phyloP scores from a whole-genome alignment of 2,888 invertebrate genomes.

The Ypsolopha sequella region DNA sequence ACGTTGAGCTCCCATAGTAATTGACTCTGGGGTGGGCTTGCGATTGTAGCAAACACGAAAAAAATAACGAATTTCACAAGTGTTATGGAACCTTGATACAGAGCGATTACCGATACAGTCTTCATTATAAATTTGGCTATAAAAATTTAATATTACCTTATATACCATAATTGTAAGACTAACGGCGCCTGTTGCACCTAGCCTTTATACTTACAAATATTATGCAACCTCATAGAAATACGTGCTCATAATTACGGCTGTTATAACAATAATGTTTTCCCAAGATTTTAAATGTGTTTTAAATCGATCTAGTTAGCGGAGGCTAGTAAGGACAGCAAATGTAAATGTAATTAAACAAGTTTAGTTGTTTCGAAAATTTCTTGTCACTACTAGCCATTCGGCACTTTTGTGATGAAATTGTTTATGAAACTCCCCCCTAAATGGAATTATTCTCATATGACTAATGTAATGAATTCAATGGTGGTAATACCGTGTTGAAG shows the following conservation, averaged over 20 bases:
- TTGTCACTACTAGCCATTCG: not conserved
- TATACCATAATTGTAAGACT: not conserved
- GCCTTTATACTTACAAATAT: constrained; percentile 18
- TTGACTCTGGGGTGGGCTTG: no score
- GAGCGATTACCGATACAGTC: no score
- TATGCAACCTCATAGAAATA: constrained; percentile 24
- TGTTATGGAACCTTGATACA: no score
- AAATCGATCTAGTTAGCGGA: not conserved
- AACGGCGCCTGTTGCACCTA: not conserved
- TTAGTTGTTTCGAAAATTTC: not conserved
- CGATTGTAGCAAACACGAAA: no score
- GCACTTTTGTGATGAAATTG: not conserved
- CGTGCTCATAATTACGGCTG: constrained; percentile 9
- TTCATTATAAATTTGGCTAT: no score
- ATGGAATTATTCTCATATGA: not conserved
- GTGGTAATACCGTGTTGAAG: not conserved
- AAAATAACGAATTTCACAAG: no score
- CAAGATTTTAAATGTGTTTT: constrained; percentile 4
- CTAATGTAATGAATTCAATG: not conserved
- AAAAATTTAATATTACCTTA: no score
- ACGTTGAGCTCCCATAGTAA: no score
- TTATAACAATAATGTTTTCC: constrained; percentile 2
- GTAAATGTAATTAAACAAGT: not conserved
- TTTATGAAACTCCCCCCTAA: not conserved
- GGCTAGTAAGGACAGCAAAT: constrained; percentile 11